Conservation (phyloP, 2,888 invertebrate genomes). For the Rhagium mordax region DNA sequence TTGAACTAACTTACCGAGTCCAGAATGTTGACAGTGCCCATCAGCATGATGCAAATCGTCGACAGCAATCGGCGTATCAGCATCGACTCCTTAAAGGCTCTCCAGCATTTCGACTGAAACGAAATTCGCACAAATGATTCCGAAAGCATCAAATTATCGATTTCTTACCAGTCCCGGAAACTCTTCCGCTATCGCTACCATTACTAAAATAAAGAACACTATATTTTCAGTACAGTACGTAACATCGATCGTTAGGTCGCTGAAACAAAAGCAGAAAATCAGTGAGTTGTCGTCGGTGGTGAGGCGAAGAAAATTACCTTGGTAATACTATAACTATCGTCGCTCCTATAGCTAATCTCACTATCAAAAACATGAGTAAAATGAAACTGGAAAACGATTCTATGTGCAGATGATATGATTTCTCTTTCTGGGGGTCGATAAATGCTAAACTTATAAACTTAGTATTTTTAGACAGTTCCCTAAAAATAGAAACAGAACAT, state of each 20-base stretch:
- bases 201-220: constrained; percentile 56
- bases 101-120: constrained; percentile 72
- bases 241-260: constrained; percentile 58
- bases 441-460: constrained; percentile 78
- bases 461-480: constrained; percentile 79
- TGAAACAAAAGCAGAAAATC: constrained; percentile 46
- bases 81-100: constrained; percentile 74
- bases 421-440: constrained; percentile 78
- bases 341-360: constrained; percentile 72
- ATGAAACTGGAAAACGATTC: constrained; percentile 80
- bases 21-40: constrained; percentile 75
- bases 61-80: constrained; percentile 74
- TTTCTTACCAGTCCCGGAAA: constrained; percentile 57
- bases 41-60: constrained; percentile 73
- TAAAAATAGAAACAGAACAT: constrained; percentile 57
- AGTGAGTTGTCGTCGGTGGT: not conserved
- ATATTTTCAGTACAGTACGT: constrained; percentile 58
- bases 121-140: not conserved
- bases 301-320: constrained; percentile 64
- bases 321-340: constrained; percentile 75
- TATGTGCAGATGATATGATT: constrained; percentile 77
- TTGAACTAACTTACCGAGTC: constrained; percentile 78
- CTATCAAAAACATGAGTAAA: constrained; percentile 77
- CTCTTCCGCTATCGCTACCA: constrained; percentile 58
- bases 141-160: not conserved